A percentile compares a stretch with the other conserved stretches of the same genome.
phyloP scores from a whole-genome alignment of 37 sponge, comb jelly and placozoan genomes.

The Mnemiopsis leidyi region DNA sequence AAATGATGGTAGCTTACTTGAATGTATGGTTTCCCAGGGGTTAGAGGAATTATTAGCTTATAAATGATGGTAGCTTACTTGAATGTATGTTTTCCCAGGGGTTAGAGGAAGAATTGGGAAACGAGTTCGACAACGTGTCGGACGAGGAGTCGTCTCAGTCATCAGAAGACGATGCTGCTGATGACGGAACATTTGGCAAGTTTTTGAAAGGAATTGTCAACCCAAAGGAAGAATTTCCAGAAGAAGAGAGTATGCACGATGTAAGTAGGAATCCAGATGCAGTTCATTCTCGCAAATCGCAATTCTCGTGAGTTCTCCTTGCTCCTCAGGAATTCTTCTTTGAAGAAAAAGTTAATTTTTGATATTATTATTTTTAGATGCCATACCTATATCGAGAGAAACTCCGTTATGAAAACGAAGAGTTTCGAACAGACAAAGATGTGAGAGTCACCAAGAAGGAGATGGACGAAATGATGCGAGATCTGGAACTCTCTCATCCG shows the following conservation, averaged over 20 bases:
- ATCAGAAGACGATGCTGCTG: conserved; percentile 1
- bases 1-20: too few species aligned
- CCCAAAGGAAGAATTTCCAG: conserved; percentile 21
- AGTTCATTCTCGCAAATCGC: background rate
- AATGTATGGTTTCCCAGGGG: background rate
- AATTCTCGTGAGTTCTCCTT: background rate
- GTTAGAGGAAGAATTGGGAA: conserved; percentile 29
- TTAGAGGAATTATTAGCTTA: too few species aligned
- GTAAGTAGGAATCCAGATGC: background rate
- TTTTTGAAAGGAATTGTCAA: conserved; percentile 33
- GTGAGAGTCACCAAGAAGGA: conserved; percentile 32
- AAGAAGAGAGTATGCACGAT: background rate
- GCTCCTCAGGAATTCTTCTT: too few species aligned
- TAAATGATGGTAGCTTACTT: too few species aligned
- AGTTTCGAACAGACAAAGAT: conserved; percentile 49
- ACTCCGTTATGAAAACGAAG: background rate
- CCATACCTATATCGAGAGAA: conserved; percentile 24
- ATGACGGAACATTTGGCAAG: conserved; percentile 11
- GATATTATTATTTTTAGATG: background rate
- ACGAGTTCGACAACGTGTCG: conserved; percentile 48
- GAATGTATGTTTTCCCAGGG: conserved; percentile 2
- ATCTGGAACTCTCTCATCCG: conserved; percentile 42
- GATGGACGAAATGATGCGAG: conserved; percentile 12
- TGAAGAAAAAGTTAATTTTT: too few species aligned
- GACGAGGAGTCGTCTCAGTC: background rate